Conservation (phyloP, 92 coral and sea anemone genomes). For the Paramuricea clavata region DNA sequence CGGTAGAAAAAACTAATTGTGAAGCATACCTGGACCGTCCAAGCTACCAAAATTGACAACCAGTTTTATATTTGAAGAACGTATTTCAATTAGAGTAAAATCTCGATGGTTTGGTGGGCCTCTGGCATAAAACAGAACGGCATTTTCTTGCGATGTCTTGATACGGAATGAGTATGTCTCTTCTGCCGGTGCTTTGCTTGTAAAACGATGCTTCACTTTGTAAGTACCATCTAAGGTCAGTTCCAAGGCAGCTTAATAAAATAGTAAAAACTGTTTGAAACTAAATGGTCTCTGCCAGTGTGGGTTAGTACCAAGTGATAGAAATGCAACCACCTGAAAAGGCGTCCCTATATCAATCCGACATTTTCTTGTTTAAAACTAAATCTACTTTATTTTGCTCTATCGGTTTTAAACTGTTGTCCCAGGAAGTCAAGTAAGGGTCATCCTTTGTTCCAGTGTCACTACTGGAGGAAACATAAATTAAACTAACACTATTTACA, state of each 20-base stretch:
- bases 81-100: not conserved
- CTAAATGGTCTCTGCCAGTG: too few species aligned
- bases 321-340: too few species aligned
- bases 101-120: not conserved
- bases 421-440: too few species aligned
- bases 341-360: too few species aligned
- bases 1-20: too few species aligned
- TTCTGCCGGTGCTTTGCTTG: not conserved
- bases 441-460: too few species aligned
- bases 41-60: conserved; percentile 8
- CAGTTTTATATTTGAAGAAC: not conserved
- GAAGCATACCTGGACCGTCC: not conserved
- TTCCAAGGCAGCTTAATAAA: conserved; percentile 21
- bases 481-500: too few species aligned
- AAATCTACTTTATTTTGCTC: too few species aligned
- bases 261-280: not conserved
- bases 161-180: conserved; percentile 26
- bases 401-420: too few species aligned
- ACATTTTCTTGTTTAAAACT: too few species aligned
- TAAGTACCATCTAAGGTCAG: conserved; percentile 4
- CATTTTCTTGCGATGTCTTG: conserved; percentile 21
- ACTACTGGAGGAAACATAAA: too few species aligned
- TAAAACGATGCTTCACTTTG: not conserved
- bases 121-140: not conserved
- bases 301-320: too few species aligned